A percentile compares a stretch with the other conserved stretches of the same genome.
These are phyloP conservation scores for Megalops atlanticus DNA, from an alignment of 2,113 vertebrate genomes.

Conservation along the genomic window DNA sequence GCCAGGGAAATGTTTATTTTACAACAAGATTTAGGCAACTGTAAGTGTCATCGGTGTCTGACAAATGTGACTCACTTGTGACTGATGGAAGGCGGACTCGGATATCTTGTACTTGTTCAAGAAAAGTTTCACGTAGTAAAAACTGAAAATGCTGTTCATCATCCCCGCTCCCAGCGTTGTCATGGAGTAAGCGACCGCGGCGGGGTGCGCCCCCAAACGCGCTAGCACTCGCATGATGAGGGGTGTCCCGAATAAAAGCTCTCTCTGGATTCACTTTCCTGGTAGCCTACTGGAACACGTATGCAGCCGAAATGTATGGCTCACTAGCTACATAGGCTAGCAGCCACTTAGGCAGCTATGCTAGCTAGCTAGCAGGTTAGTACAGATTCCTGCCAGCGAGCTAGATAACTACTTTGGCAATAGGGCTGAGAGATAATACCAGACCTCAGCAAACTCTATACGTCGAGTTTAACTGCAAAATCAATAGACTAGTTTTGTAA, in stretches of 20 bases:
- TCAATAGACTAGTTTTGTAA: background rate
- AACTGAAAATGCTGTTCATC: slow-evolving; percentile 89
- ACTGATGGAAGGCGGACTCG: slow-evolving; percentile 80
- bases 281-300: background rate
- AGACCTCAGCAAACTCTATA: too few species aligned
- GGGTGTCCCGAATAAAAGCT: background rate
- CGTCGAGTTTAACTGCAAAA: background rate
- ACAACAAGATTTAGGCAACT: too few species aligned
- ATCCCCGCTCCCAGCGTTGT: slow-evolving; percentile 82
- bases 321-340: background rate
- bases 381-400: background rate
- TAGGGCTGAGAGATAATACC: too few species aligned
- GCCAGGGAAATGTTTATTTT: too few species aligned
- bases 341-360: background rate
- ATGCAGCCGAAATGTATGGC: background rate
- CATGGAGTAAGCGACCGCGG: slow-evolving; percentile 81
- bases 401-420: too few species aligned
- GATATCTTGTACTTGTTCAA: slow-evolving; percentile 82
- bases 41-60: too few species aligned
- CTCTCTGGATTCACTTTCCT: background rate
- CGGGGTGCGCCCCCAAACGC: slow-evolving; percentile 61
- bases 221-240: slow-evolving; percentile 53
- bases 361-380: background rate
- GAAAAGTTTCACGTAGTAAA: slow-evolving; percentile 92
- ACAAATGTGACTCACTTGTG: slow-evolving; percentile 82